Conservation (phyloP, 2,113 vertebrate species). For the Ramphastos sulfuratus region DNA sequence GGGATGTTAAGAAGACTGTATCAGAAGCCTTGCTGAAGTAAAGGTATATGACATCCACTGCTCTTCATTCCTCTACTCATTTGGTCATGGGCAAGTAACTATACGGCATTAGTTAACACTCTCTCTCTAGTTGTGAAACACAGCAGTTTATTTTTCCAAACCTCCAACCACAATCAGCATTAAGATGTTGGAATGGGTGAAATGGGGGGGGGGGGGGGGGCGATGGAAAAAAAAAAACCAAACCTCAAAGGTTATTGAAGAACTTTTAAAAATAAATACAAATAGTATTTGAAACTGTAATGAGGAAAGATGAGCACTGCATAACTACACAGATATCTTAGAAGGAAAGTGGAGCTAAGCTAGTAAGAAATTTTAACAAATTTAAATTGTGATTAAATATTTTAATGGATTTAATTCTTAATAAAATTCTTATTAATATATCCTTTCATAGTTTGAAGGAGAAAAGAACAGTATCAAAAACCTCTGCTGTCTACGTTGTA, state of each 20-base stretch:
- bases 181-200: background rate
- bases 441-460: background rate
- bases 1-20: no score
- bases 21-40: no score
- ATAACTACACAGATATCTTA: background rate
- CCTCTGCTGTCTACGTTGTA: background rate
- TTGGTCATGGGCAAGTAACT: background rate
- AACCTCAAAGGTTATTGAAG: background rate
- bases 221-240: background rate
- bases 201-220: background rate
- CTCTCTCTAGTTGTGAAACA: background rate
- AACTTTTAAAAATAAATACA: background rate
- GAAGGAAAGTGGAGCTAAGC: background rate
- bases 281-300: background rate
- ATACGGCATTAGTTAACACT: accelerated
- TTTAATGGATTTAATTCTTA: background rate
- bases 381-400: background rate
- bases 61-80: no score
- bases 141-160: background rate
- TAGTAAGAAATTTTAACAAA: background rate
- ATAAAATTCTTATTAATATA: background rate
- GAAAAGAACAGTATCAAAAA: background rate
- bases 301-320: background rate
- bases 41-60: no score
- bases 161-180: background rate